Percentiles rank a stretch among this genome's conserved stretches.
phyloP scores from a whole-genome alignment of 2,888 invertebrate species.

The Eucera pruinosa region DNA sequence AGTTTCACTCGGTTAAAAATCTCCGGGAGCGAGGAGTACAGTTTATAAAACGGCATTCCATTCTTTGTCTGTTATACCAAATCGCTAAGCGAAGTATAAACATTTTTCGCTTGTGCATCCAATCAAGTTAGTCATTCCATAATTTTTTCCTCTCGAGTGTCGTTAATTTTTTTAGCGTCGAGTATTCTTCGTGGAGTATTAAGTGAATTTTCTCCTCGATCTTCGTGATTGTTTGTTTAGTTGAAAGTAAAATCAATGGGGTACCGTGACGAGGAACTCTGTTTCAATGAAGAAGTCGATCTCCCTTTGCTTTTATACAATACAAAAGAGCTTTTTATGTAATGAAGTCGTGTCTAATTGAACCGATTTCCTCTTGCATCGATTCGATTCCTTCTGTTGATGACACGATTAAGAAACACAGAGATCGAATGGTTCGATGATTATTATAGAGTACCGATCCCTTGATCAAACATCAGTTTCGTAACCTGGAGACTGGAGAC shows the following conservation, averaged over 20 bases:
- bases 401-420: conserved; percentile 24
- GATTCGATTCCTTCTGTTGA: conserved; percentile 28
- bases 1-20: neutral
- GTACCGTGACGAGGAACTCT: conserved; percentile 35
- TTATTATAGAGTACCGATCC: neutral
- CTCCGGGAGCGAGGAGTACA: too few species aligned
- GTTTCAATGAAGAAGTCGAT: conserved; percentile 7
- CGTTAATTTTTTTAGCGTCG: too few species aligned
- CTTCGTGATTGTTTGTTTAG: neutral
- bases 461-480: neutral
- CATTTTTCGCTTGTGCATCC: too few species aligned
- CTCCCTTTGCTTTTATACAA: neutral
- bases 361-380: conserved; percentile 24
- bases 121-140: too few species aligned
- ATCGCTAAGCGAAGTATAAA: too few species aligned
- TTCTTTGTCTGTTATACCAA: neutral
- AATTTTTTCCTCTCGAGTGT: too few species aligned
- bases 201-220: neutral
- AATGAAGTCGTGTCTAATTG: conserved; percentile 21
- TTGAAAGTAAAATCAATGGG: conserved; percentile 41
- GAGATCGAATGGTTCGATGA: neutral
- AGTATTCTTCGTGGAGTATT: neutral
- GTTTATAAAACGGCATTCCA: neutral
- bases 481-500: neutral
- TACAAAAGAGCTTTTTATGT: conserved; percentile 23